Evolutionary conservation across 2,888 invertebrate genomes (phyloP).

Genomic region (Sinelater perroti): DNA sequence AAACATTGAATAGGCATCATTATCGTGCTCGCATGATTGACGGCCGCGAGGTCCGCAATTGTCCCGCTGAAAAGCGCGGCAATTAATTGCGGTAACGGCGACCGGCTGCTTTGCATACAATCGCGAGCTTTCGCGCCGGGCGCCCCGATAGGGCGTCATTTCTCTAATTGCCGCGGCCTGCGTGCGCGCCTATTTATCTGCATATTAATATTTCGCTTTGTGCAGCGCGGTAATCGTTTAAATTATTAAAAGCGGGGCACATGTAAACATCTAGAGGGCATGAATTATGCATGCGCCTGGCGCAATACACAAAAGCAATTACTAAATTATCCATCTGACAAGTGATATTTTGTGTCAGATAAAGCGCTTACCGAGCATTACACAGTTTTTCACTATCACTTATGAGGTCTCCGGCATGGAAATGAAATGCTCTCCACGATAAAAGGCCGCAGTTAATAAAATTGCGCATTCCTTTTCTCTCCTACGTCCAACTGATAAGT

Average conservation of each 20-base stretch:
- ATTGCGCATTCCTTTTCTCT: constrained; percentile 14
- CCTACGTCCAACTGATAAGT: no score
- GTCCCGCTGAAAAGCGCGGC: not conserved
- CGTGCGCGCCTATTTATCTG: constrained; percentile 27
- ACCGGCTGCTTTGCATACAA: constrained; percentile 17
- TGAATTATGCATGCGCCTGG: constrained; percentile 50
- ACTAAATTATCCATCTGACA: constrained; percentile 52
- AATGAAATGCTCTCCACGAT: constrained; percentile 28
- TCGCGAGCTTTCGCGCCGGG: constrained; percentile 5
- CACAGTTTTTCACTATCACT: constrained; percentile 49
- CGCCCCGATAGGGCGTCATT: constrained; percentile 15
- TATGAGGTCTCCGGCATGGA: constrained; percentile 40
- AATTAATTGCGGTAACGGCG: constrained; percentile 9
- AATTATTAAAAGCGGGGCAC: constrained; percentile 39
- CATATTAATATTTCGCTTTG: constrained; percentile 34
- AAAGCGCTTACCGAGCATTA: constrained; percentile 44
- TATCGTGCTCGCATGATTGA: constrained; percentile 37
- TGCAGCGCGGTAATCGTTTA: constrained; percentile 37
- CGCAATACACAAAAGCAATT: constrained; percentile 48
- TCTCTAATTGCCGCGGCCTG: constrained; percentile 16
- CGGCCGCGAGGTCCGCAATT: constrained; percentile 29
- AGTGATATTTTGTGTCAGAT: constrained; percentile 49
- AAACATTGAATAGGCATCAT: constrained; percentile 21
- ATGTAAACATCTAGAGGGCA: constrained; percentile 38
- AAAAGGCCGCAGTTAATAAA: constrained; percentile 33